Percentiles rank a stretch among this genome's conserved stretches.
These are phyloP conservation scores for Micromesistius poutassou DNA, from an alignment of 2,797 vertebrate species.

Conservation along the genomic window DNA sequence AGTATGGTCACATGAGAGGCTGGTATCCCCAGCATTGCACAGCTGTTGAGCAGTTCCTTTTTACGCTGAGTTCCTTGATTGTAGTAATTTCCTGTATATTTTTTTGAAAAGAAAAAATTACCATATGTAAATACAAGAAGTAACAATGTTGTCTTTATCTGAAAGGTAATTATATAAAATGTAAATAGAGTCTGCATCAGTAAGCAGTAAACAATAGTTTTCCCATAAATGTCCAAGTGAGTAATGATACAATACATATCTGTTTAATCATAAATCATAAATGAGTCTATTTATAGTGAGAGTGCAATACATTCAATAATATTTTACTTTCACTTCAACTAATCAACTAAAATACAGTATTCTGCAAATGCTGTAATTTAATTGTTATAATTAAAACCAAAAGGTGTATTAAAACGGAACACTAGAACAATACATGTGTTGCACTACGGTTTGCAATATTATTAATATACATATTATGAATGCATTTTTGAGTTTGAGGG, in stretches of 20 bases:
- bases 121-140: background rate
- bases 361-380: background rate
- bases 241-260: background rate
- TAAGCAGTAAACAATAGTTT: background rate
- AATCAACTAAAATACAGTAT: background rate
- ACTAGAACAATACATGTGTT: background rate
- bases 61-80: slow-evolving; percentile 85
- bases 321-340: background rate
- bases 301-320: background rate
- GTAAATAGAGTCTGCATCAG: background rate
- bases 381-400: background rate
- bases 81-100: slow-evolving; percentile 88
- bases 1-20: slow-evolving; percentile 77
- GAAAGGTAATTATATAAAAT: background rate
- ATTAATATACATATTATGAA: background rate
- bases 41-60: slow-evolving; percentile 87
- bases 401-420: background rate
- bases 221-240: background rate
- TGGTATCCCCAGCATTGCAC: slow-evolving; percentile 85
- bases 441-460: background rate
- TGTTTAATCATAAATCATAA: no score
- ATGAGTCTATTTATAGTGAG: background rate
- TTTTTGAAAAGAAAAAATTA: background rate
- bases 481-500: background rate
- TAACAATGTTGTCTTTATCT: background rate